A percentile compares a stretch with the other conserved stretches of the same genome.
Evolutionary conservation across 2,113 vertebrate genomes (phyloP).

Genomic region (Onychostoma macrolepis): DNA sequence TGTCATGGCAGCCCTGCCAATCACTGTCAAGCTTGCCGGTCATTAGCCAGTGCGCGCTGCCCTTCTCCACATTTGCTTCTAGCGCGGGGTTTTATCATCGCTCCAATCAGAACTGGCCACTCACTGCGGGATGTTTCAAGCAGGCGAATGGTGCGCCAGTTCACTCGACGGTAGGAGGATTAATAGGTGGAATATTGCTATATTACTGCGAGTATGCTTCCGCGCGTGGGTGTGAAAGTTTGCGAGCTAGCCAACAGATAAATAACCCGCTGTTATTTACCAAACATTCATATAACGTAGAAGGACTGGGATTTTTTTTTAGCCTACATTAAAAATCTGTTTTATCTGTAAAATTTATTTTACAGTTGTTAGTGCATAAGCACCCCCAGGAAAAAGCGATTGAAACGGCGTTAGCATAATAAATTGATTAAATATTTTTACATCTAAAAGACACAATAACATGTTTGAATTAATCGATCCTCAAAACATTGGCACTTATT

Average conservation of each 20-base stretch:
- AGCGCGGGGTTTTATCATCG: slow-evolving; percentile 65
- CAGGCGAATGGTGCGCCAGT: slow-evolving; percentile 67
- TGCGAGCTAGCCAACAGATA: not conserved
- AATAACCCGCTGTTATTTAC: not conserved
- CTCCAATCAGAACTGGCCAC: slow-evolving; percentile 78
- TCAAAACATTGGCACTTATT: not conserved
- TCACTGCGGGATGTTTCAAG: slow-evolving; percentile 76
- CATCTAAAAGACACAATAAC: not conserved
- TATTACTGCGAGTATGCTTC: slow-evolving; percentile 46
- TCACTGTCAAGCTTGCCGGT: slow-evolving; percentile 91
- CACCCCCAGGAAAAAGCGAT: not conserved
- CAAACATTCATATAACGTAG: not conserved
- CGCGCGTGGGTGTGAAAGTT: not conserved
- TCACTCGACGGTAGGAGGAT: slow-evolving; percentile 45
- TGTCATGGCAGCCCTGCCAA: slow-evolving; percentile 91
- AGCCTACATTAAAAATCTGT: not conserved
- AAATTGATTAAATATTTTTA: not conserved
- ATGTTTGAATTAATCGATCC: not conserved
- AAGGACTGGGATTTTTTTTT: not conserved
- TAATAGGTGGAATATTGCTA: slow-evolving; percentile 40
- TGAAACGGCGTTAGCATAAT: not conserved
- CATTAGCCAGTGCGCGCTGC: slow-evolving; percentile 82
- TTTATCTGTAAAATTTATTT: too few species aligned
- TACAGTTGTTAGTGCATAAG: not conserved
- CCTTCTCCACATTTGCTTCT: slow-evolving; percentile 75